Conservation (phyloP, 1,140 invertebrate genomes). For the Drosophila burlai region DNA sequence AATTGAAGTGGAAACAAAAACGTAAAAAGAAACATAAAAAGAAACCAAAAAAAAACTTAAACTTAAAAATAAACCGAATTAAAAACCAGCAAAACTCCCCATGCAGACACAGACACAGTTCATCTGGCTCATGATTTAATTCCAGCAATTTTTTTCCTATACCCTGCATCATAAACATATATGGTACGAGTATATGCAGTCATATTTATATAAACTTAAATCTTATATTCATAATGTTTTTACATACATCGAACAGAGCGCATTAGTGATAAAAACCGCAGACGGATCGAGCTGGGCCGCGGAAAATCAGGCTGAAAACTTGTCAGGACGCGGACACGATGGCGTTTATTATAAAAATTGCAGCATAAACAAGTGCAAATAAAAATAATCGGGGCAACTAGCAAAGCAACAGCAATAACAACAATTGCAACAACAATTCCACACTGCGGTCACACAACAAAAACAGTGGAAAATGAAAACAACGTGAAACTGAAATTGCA, state of each 20-base stretch:
- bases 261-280: slow-evolving; percentile 61
- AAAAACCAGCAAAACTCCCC: not conserved
- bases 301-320: slow-evolving; percentile 4
- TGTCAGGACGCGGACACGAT: slow-evolving; percentile 23
- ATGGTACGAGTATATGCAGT: not conserved
- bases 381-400: slow-evolving; percentile 45
- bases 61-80: slow-evolving; percentile 4
- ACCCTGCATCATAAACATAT: not conserved
- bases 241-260: slow-evolving; percentile 31
- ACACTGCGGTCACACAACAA: slow-evolving; percentile 47
- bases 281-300: slow-evolving; percentile 36
- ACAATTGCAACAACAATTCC: slow-evolving; percentile 36
- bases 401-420: slow-evolving; percentile 28
- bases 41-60: not conserved
- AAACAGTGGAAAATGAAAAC: slow-evolving; percentile 5
- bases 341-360: slow-evolving; percentile 64
- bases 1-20: slow-evolving; percentile 7
- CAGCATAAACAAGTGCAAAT: slow-evolving; percentile 64
- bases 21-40: not conserved
- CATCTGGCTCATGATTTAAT: slow-evolving; percentile 36
- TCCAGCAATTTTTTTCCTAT: not conserved
- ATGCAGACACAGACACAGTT: slow-evolving; percentile 1
- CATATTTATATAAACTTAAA: slow-evolving; percentile 25
- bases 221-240: slow-evolving; percentile 52
- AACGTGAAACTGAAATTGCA: slow-evolving; percentile 42